Evolutionary conservation across 2,888 invertebrate species (phyloP).

Genomic region (Nowickia ferox): DNA sequence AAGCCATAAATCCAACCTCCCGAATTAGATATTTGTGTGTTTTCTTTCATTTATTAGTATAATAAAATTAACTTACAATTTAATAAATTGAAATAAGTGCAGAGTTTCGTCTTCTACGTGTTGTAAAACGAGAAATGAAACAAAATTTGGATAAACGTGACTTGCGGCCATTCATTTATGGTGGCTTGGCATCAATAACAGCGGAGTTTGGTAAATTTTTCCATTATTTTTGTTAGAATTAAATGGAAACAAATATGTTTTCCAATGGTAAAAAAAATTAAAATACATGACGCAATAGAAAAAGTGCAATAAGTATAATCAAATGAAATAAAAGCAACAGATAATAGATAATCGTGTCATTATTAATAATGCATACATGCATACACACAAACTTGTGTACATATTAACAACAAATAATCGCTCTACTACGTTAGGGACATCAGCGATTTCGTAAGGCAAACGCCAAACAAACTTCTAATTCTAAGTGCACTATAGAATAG

Average conservation of each 20-base stretch:
- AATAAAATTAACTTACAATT: conserved; percentile 50
- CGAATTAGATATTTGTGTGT: conserved; percentile 20
- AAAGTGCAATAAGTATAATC: conserved; percentile 39
- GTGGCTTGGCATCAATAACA: conserved; percentile 95
- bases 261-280: conserved; percentile 7
- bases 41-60: conserved; percentile 14
- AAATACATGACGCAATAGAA: conserved; percentile 66
- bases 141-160: conserved; percentile 83
- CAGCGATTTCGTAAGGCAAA: not conserved
- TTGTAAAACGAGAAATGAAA: conserved; percentile 49
- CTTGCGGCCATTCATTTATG: conserved; percentile 97
- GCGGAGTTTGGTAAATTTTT: conserved; percentile 94
- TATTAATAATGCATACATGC: not conserved
- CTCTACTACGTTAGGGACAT: conserved; percentile 39
- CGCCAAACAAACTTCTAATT: not conserved
- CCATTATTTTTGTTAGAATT: not conserved
- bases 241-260: conserved; percentile 32
- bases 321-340: conserved; percentile 4
- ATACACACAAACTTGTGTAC: not conserved
- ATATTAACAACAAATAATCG: not conserved
- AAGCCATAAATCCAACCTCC: conserved; percentile 32
- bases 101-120: not conserved
- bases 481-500: not conserved
- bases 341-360: conserved; percentile 17
- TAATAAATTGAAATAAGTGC: conserved; percentile 27